Conservation (phyloP, 2,797 vertebrate genomes). For the Uromys caudimaculatus region DNA sequence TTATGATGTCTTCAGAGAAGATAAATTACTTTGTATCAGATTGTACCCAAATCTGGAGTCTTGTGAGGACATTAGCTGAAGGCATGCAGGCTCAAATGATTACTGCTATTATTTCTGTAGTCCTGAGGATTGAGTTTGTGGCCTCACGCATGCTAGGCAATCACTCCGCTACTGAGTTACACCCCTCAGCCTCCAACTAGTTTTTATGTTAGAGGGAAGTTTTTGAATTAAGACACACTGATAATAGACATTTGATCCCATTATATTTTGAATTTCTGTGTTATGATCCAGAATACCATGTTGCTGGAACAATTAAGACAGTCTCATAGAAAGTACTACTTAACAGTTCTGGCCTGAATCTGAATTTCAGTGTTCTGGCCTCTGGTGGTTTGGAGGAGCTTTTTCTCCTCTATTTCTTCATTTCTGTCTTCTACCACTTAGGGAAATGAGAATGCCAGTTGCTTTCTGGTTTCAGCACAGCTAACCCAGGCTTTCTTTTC, state of each 20-base stretch:
- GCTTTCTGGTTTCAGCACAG: background rate
- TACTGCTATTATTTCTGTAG: too few relatives aligned
- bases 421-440: background rate
- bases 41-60: background rate
- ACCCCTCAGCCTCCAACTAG: background rate
- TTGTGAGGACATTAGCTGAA: background rate
- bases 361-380: background rate
- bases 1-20: background rate
- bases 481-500: conserved; percentile 31
- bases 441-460: background rate
- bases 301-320: background rate
- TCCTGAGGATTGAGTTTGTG: background rate
- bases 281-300: background rate
- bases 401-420: background rate
- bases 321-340: fast-evolving
- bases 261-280: background rate
- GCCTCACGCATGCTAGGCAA: background rate
- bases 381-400: background rate
- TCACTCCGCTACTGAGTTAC: background rate
- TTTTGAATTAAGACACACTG: background rate
- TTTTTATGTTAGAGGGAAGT: conserved; percentile 47
- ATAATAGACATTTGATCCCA: background rate
- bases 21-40: conserved; percentile 6
- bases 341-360: background rate
- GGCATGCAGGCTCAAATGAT: background rate